Evolutionary conservation across 2,797 vertebrate genomes (phyloP).

Genomic region (Sebastes cheni): DNA sequence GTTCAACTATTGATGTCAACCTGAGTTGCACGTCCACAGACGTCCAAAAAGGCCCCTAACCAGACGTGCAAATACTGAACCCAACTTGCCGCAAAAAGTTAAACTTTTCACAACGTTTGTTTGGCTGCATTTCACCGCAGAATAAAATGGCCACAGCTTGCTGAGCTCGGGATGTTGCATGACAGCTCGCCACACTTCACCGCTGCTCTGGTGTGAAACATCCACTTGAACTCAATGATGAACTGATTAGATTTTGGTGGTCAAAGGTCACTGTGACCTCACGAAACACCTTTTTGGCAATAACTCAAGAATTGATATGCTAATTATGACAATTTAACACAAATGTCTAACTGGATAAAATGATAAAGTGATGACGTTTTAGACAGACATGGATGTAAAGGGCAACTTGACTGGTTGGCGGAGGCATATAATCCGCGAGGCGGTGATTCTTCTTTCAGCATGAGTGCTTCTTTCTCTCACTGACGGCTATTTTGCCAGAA

Average conservation of each 20-base stretch:
- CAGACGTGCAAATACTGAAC: too few species aligned
- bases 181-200: too few species aligned
- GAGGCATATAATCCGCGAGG: neutral
- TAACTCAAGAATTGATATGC: neutral
- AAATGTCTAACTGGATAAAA: fast-evolving
- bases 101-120: too few species aligned
- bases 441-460: neutral
- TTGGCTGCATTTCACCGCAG: too few species aligned
- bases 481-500: neutral
- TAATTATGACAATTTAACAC: neutral
- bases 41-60: too few species aligned
- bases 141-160: too few species aligned
- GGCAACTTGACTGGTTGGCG: too few species aligned
- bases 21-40: too few species aligned
- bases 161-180: too few species aligned
- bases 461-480: neutral
- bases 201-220: too few species aligned
- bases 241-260: neutral
- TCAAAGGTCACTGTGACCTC: neutral
- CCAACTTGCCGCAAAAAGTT: too few species aligned
- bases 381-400: neutral
- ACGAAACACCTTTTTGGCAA: neutral
- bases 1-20: too few species aligned
- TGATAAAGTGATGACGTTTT: neutral
- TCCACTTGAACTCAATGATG: neutral